phyloP scores from a whole-genome alignment of 2,113 vertebrate species.

The Nesoenas mayeri region DNA sequence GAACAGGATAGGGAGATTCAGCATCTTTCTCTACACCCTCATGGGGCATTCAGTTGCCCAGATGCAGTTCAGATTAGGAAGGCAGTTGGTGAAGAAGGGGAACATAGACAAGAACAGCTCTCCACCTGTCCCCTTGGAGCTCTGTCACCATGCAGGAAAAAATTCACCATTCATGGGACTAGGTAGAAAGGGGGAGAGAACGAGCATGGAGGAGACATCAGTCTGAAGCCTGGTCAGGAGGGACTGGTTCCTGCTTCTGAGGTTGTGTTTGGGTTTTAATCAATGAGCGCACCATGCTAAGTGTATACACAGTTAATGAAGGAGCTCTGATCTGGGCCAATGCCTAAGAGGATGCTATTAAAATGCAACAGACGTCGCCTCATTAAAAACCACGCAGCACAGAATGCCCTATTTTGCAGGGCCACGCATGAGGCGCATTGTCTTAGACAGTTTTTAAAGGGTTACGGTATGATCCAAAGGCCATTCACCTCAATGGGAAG shows the following conservation, averaged over 20 bases:
- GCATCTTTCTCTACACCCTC: background rate
- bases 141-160: background rate
- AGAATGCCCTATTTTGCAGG: background rate
- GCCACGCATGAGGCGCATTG: background rate
- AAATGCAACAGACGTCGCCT: background rate
- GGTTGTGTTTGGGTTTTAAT: constrained; percentile 5
- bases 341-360: constrained; percentile 16
- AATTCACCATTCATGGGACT: background rate
- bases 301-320: background rate
- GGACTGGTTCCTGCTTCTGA: background rate
- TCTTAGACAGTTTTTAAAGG: background rate
- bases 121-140: background rate
- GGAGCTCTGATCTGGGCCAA: background rate
- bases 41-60: background rate
- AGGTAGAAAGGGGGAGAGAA: background rate
- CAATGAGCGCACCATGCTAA: background rate
- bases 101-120: background rate
- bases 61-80: background rate
- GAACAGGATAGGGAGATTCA: background rate
- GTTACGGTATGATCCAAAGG: background rate
- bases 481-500: background rate
- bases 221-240: background rate
- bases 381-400: background rate
- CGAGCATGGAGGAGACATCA: background rate
- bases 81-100: background rate